Evolutionary conservation across 2,113 vertebrate genomes (phyloP), one percentile per base, ranked within the genome.

Genomic region (Gallinago jamesoni): DNA sequence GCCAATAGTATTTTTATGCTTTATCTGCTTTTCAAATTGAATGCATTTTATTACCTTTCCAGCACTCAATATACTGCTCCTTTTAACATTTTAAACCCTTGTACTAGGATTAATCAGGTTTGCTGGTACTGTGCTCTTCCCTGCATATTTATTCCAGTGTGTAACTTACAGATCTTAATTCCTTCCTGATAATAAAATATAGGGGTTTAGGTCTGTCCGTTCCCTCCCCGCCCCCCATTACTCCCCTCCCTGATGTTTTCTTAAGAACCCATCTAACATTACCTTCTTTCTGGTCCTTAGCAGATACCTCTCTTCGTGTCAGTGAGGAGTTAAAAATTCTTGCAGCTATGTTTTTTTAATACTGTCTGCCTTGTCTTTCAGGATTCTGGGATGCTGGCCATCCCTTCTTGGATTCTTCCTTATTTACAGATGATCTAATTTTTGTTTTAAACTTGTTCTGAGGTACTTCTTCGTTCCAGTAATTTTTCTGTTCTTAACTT

Each of bases 391-490:
- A 91, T 93, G 45, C 78, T 77, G 50, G 67, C 93, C 89, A 93
- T 96, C 57, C 57, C 3, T 82, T 93, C 77, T 91, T 96, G 91
- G 66, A 96, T 93, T 60, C 77, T 76, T 72, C 1, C 1, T 43
- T 96, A 37, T 93, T 96, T 95, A 89, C 81, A 91, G 57, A 90
- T 93, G 75, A 81, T 94, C 75, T 88, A 90, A 83, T 83, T 94
- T 96, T 92, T 94, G 43, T 91, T 87, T 80, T 69, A 87, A 87
- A 94, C 35, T 89, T 89, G 8, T 79, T 90, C 81, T 90, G 70
- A 77, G 53, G 66, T 93, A 64, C 11, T 66, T 92, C 75, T 86
- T 86, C 13, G 0, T 96, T 96, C 57, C 57, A 83, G 14, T 93
- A 74, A 66, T 88, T 93, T 90, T 96, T 85, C 39, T 93, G 27